Percentiles rank a stretch among this genome's conserved stretches.
phyloP scores from a whole-genome alignment of 2,113 vertebrate species.

The Motacilla tschutschensis region DNA sequence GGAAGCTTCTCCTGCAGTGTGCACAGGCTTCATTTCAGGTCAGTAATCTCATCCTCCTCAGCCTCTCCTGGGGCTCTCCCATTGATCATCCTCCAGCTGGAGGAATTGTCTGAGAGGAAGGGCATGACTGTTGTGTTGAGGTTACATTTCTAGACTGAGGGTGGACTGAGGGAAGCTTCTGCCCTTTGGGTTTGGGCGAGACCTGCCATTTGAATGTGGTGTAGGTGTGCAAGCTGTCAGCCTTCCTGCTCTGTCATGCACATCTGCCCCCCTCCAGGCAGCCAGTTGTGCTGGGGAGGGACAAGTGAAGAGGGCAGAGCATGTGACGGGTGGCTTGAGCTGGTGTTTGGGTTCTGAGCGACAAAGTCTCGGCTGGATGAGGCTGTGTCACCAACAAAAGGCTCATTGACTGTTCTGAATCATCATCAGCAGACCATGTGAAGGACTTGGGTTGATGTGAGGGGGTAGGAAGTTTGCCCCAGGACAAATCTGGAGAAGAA shows the following conservation, averaged over 20 bases:
- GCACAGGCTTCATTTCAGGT: constrained; percentile 13
- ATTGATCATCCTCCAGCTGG: not conserved
- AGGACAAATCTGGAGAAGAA: not conserved
- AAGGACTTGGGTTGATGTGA: not conserved
- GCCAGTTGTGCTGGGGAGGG: not conserved
- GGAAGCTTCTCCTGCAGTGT: not conserved
- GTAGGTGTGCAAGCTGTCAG: not conserved
- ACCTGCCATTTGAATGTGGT: constrained; percentile 11
- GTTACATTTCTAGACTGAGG: not conserved
- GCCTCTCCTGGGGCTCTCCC: not conserved
- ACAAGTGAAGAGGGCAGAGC: not conserved
- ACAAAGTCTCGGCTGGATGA: not conserved
- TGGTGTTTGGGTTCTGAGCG: not conserved
- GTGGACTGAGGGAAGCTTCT: not conserved
- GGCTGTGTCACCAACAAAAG: not conserved
- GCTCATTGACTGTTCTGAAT: not conserved
- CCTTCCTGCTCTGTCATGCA: not conserved
- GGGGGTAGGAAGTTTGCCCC: not conserved
- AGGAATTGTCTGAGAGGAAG: not conserved
- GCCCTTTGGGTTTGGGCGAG: constrained; percentile 21
- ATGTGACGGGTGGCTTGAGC: not conserved
- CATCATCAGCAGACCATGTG: not conserved
- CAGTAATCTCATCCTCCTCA: not conserved
- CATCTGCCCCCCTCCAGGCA: not conserved
- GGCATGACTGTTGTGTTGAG: not conserved